These are phyloP conservation scores for Opisthograptis luteolata DNA, from an alignment of 2,888 invertebrate species.

Conservation along the genomic window DNA sequence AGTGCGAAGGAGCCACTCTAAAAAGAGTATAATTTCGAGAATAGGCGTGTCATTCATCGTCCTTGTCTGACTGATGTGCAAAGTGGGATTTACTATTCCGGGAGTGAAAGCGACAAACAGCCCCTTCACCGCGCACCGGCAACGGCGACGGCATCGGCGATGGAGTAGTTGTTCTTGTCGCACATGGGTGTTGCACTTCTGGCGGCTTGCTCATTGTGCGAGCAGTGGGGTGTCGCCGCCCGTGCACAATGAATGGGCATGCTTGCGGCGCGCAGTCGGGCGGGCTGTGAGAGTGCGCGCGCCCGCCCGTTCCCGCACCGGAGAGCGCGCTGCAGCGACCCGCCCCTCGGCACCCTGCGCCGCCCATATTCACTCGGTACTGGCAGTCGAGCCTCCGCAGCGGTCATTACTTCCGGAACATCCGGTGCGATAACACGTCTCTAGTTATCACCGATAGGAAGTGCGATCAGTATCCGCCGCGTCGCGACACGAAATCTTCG, in stretches of 20 bases:
- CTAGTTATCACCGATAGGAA: background rate
- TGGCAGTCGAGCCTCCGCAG: conserved; percentile 37
- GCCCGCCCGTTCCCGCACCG: conserved; percentile 46
- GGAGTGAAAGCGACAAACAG: background rate
- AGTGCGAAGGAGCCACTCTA: background rate
- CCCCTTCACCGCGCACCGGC: background rate
- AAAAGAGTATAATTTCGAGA: background rate
- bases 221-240: conserved; percentile 17
- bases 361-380: conserved; percentile 42
- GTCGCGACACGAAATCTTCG: background rate
- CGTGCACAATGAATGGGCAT: conserved; percentile 48
- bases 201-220: background rate
- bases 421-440: conserved; percentile 33
- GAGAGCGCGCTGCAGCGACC: conserved; percentile 51
- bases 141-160: background rate
- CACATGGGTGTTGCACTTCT: conserved; percentile 8
- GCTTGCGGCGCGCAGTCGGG: conserved; percentile 49
- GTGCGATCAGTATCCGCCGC: background rate
- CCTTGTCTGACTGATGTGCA: conserved; percentile 1
- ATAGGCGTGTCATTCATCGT: background rate
- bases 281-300: conserved; percentile 55
- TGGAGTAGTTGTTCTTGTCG: conserved; percentile 9
- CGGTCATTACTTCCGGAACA: conserved; percentile 47
- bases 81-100: background rate
- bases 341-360: conserved; percentile 47